phyloP scores from a whole-genome alignment of 2,888 invertebrate species.

The Agrilus biguttatus region DNA sequence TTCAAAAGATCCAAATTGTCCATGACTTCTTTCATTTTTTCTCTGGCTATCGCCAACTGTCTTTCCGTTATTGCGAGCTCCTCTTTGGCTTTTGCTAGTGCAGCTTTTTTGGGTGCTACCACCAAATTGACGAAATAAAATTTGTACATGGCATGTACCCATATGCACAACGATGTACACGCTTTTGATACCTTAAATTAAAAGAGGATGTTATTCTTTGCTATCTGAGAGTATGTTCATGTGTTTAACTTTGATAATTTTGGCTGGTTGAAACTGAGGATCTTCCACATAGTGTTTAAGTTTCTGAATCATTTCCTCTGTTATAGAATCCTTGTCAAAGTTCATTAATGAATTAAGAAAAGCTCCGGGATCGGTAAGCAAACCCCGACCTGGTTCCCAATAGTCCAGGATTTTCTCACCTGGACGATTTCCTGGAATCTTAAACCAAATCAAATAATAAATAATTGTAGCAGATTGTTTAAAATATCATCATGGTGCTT shows the following conservation, averaged over 20 bases:
- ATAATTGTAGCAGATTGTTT: no score
- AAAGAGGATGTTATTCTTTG: background rate
- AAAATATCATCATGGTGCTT: background rate
- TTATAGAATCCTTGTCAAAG: conserved; percentile 76
- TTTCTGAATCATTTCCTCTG: conserved; percentile 67
- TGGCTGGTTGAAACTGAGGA: conserved; percentile 66
- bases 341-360: conserved; percentile 73
- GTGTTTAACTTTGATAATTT: conserved; percentile 47
- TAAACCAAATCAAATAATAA: conserved; percentile 6
- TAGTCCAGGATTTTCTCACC: conserved; percentile 79
- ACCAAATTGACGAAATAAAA: conserved; percentile 75
- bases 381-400: conserved; percentile 75
- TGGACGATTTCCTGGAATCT: conserved; percentile 46
- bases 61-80: conserved; percentile 53
- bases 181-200: conserved; percentile 55
- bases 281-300: conserved; percentile 64
- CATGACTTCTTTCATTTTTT: conserved; percentile 59
- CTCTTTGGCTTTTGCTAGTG: conserved; percentile 55
- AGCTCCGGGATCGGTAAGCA: conserved; percentile 67
- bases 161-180: conserved; percentile 70
- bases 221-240: no score
- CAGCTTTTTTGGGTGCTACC: conserved; percentile 81
- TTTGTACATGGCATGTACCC: conserved; percentile 87
- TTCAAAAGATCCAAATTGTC: conserved; percentile 66
- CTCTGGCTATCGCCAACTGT: conserved; percentile 54